These are phyloP conservation scores for Cenopis cana DNA, from an alignment of 2,888 invertebrate genomes.

Conservation along the genomic window DNA sequence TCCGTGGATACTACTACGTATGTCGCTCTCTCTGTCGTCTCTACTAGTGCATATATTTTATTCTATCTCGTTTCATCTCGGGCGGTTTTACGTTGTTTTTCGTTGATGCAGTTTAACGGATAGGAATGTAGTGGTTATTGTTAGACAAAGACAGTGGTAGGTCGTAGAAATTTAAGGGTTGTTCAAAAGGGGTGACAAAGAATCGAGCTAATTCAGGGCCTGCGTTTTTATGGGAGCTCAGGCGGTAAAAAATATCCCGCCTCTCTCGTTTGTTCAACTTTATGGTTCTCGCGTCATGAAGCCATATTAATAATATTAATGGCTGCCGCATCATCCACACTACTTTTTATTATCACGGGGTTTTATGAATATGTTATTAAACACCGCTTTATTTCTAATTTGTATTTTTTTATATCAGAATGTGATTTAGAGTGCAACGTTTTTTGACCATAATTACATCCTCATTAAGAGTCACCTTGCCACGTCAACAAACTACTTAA, in stretches of 20 bases:
- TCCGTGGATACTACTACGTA: slow-evolving; percentile 80
- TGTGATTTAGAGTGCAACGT: slow-evolving; percentile 37
- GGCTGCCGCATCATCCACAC: slow-evolving; percentile 74
- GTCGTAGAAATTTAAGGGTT: slow-evolving; percentile 83
- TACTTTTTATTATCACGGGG: slow-evolving; percentile 63
- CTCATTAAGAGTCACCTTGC: slow-evolving; percentile 34
- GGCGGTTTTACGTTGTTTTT: slow-evolving; percentile 83
- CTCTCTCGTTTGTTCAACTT: slow-evolving; percentile 84
- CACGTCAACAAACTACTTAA: slow-evolving; percentile 32
- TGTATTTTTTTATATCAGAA: slow-evolving; percentile 55
- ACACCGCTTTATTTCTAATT: slow-evolving; percentile 57
- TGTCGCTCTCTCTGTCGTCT: slow-evolving; percentile 80
- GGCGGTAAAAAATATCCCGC: slow-evolving; percentile 85
- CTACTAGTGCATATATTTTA: slow-evolving; percentile 84
- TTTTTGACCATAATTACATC: slow-evolving; percentile 36
- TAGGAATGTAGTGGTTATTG: slow-evolving; percentile 85
- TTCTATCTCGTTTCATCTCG: slow-evolving; percentile 85
- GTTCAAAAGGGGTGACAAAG: slow-evolving; percentile 84
- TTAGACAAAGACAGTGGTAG: slow-evolving; percentile 84
- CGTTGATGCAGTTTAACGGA: slow-evolving; percentile 85
- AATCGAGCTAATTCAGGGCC: slow-evolving; percentile 85
- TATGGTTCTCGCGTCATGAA: slow-evolving; percentile 77
- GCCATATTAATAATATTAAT: slow-evolving; percentile 83
- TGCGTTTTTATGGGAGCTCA: slow-evolving; percentile 81
- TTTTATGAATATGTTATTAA: slow-evolving; percentile 59